Evolutionary conservation across 1,140 invertebrate genomes (phyloP), one percentile per base, ranked within the genome.

Genomic region (Hestina assimilis): DNA sequence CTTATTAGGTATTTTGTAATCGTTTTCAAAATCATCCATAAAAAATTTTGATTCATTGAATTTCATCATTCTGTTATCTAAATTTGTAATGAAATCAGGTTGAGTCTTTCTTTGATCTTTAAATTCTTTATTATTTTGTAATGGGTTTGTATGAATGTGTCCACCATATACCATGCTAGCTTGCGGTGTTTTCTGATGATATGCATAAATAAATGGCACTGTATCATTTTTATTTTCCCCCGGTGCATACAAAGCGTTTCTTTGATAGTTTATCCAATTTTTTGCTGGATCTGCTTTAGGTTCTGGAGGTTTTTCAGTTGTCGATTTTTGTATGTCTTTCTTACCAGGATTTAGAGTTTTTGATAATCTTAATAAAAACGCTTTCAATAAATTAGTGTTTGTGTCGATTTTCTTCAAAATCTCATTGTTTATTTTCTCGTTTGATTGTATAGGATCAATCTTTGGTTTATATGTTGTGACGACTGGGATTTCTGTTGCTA

Each of bases 351-450:
- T 42, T 1, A 46, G 24, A n/a, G 24, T 45, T 2, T 59, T 26
- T n/a, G 24, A 26, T 47, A 59, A 38, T 38, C 28, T 59, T 52
- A 29, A 42, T 14, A 59, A 35, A 29, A 59, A 46, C 1, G 31
- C 23, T 41, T 46, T 45, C n/a, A 59, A 19, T 17, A 48, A 29
- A 23, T 53, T 28, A 1, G 57, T 59, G 12, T 59, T 59, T 17
- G 42, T 23, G 14, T 59, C 57, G 8, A 59, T 53, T 24, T 52
- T 53, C 11, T 47, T 53, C 14, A 59, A 29, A 21, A 59, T 51
- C 42, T 59, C 48, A 6, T 21, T 29, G 3, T 48, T 59, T 4
- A 59, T 15, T 59, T 46, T 52, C 3, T 59, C 50, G n/a, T 53
- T 52, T 26, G 12, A 50, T 40, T 47, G 40, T 11, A 59, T 40